These are phyloP conservation scores for Phenacoccus solenopsis DNA, from an alignment of 1,140 invertebrate genomes.

Conservation along the genomic window DNA sequence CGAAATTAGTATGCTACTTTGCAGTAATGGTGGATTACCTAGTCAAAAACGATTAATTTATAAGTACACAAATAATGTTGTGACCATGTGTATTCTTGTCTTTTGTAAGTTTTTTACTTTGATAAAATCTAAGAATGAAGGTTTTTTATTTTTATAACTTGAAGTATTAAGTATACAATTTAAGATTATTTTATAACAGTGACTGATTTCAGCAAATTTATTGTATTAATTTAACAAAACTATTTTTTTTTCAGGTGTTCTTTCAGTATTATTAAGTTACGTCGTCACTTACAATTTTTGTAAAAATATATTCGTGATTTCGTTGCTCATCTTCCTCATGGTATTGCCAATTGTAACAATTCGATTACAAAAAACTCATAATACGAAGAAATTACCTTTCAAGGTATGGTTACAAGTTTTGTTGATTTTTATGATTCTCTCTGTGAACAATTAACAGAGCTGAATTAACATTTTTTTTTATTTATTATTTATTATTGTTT, in stretches of 20 bases:
- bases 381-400: background rate
- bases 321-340: background rate
- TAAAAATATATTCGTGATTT: background rate
- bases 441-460: background rate
- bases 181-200: background rate
- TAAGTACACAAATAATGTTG: too few species aligned
- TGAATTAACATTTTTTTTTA: background rate
- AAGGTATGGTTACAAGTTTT: background rate
- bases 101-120: background rate
- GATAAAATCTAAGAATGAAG: background rate
- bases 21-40: too few species aligned
- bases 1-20: too few species aligned
- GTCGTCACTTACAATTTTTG: background rate
- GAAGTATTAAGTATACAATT: background rate
- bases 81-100: too few species aligned
- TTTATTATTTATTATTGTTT: background rate
- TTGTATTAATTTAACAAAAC: background rate
- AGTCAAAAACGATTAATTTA: too few species aligned
- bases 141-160: background rate
- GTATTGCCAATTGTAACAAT: background rate
- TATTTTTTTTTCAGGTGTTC: slow-evolving; percentile 4
- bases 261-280: background rate
- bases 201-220: background rate
- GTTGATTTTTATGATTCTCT: background rate
- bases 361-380: background rate